Evolutionary conservation across 2,797 vertebrate species (phyloP).

Genomic region (Sebastes hubbsi): DNA sequence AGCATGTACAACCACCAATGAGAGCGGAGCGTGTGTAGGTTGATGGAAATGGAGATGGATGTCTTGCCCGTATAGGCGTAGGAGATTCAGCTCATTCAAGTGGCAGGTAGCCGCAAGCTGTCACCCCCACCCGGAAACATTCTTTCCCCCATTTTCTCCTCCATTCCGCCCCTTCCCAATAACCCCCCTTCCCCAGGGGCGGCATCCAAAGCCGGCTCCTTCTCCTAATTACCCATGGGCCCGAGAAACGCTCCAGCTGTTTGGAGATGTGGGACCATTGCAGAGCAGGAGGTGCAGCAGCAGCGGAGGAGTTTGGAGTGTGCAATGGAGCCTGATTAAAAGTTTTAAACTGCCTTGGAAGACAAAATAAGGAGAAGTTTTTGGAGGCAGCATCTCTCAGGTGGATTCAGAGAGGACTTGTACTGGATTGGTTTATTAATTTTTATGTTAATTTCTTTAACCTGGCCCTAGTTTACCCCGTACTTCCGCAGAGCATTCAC

Average conservation of each 20-base stretch:
- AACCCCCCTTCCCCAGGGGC: constrained; percentile 67
- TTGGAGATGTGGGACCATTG: constrained; percentile 64
- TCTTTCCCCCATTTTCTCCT: constrained; percentile 19
- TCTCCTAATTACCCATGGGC: constrained; percentile 81
- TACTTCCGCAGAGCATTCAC: background rate
- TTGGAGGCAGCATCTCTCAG: background rate
- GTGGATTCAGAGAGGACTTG: background rate
- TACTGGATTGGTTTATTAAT: background rate
- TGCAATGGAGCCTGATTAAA: constrained; percentile 69
- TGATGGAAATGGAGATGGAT: constrained; percentile 63
- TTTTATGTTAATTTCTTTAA: background rate
- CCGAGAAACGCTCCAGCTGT: constrained; percentile 80
- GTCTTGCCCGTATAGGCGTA: constrained; percentile 31
- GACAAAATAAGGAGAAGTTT: constrained; percentile 48
- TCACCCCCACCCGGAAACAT: constrained; percentile 11
- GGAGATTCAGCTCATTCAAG: constrained; percentile 43
- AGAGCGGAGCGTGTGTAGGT: constrained; percentile 26
- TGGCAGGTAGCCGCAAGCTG: constrained; percentile 55
- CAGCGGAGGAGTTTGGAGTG: constrained; percentile 37
- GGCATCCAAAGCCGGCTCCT: constrained; percentile 62
- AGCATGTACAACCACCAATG: constrained; percentile 38
- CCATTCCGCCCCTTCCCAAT: constrained; percentile 45
- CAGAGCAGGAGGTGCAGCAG: constrained; percentile 60
- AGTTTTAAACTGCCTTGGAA: constrained; percentile 67
- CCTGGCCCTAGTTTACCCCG: constrained; percentile 5